Evolutionary conservation across 2,888 invertebrate species (phyloP).

Genomic region (Ptychoptera contaminata): DNA sequence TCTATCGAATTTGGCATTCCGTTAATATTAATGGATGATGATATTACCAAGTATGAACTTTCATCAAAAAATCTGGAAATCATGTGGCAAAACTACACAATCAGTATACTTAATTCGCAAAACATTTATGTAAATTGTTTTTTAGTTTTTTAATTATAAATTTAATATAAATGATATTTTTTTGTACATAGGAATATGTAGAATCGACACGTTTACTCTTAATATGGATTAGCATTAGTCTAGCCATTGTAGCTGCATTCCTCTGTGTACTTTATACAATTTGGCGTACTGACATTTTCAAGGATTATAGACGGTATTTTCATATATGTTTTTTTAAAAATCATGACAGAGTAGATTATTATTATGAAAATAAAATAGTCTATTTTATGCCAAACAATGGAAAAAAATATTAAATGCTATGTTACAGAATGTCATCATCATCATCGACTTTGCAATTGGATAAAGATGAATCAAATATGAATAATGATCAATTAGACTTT

Average conservation of each 20-base stretch:
- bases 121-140: too few species aligned
- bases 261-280: neutral
- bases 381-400: too few species aligned
- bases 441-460: too few species aligned
- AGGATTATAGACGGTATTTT: neutral
- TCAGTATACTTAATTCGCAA: neutral
- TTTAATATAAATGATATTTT: too few species aligned
- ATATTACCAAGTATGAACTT: neutral
- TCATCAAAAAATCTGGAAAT: neutral
- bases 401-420: too few species aligned
- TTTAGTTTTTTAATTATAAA: too few species aligned
- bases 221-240: neutral
- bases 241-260: neutral
- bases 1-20: neutral
- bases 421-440: too few species aligned
- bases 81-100: neutral
- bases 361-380: too few species aligned
- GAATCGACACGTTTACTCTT: neutral
- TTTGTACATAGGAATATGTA: neutral
- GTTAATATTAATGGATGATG: neutral
- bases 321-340: neutral
- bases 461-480: too few species aligned
- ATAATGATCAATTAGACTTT: neutral
- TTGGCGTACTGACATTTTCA: neutral
- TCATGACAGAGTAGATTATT: neutral